These are phyloP conservation scores for Gallinago nigripennis DNA, from an alignment of 2,797 vertebrate genomes.

Conservation along the genomic window DNA sequence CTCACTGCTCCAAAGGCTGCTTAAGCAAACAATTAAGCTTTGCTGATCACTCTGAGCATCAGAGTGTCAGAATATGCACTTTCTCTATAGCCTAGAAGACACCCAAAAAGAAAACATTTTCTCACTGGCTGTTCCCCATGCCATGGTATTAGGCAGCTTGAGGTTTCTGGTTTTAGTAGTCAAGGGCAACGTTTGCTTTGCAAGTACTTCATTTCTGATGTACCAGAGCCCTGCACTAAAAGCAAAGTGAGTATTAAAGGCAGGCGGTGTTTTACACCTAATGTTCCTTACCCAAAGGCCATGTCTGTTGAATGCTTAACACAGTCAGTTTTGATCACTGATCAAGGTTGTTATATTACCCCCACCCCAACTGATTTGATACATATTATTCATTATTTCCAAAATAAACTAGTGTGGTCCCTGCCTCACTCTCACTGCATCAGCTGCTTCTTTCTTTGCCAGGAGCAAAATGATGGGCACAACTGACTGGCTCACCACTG, in stretches of 20 bases:
- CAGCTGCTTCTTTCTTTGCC: background rate
- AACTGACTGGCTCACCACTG: background rate
- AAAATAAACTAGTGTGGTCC: background rate
- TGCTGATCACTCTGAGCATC: background rate
- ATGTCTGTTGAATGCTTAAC: background rate
- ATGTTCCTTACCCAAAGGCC: background rate
- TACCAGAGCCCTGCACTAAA: background rate
- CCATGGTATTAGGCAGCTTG: background rate
- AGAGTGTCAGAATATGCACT: background rate
- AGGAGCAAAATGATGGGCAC: background rate
- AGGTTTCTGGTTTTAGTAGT: background rate
- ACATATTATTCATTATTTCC: background rate
- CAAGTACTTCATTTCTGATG: background rate
- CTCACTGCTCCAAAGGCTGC: slow-evolving; percentile 6
- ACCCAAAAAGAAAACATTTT: background rate
- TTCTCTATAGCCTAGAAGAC: background rate
- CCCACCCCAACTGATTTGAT: background rate
- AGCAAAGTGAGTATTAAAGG: background rate
- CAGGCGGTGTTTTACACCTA: background rate
- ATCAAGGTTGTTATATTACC: background rate
- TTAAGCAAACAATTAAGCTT: slow-evolving; percentile 59
- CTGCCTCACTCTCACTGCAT: background rate
- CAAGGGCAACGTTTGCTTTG: background rate
- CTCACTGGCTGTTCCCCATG: background rate
- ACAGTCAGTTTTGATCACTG: background rate